Conservation (phyloP, 2,888 invertebrate species). For the Drosophila algonquin region DNA sequence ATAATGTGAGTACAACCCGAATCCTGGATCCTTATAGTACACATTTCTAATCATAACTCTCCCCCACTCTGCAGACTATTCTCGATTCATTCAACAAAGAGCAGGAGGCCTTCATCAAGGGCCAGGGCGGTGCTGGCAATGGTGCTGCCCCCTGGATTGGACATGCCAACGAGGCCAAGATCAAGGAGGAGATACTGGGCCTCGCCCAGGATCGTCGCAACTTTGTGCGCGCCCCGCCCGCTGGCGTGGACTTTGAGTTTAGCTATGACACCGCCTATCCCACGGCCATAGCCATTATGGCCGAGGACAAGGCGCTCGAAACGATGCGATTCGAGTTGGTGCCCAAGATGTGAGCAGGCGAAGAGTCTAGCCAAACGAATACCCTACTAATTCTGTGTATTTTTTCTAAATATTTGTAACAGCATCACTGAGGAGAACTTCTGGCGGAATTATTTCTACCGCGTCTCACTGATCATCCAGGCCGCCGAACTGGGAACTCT, state of each 20-base stretch:
- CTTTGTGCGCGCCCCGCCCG: constrained; percentile 97
- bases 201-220: constrained; percentile 98
- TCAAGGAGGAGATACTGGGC: constrained; percentile 97
- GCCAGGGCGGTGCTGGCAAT: constrained; percentile 89
- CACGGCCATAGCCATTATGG: constrained; percentile 96
- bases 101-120: constrained; percentile 97
- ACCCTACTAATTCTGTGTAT: neutral
- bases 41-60: neutral
- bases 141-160: constrained; percentile 96
- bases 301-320: constrained; percentile 97
- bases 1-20: constrained; percentile 90
- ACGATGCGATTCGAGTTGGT: constrained; percentile 99
- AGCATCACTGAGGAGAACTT: constrained; percentile 98
- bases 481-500: constrained; percentile 90
- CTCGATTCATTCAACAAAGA: constrained; percentile 98
- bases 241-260: constrained; percentile 97
- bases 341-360: constrained; percentile 96
- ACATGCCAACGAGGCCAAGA: constrained; percentile 95
- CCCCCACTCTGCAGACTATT: constrained; percentile 88
- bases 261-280: constrained; percentile 97
- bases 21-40: neutral
- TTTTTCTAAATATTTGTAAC: constrained; percentile 41
- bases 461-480: constrained; percentile 98
- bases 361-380: neutral
- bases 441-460: constrained; percentile 99